Conservation (phyloP, 2,797 vertebrate genomes). For the Chaunax sp. region DNA sequence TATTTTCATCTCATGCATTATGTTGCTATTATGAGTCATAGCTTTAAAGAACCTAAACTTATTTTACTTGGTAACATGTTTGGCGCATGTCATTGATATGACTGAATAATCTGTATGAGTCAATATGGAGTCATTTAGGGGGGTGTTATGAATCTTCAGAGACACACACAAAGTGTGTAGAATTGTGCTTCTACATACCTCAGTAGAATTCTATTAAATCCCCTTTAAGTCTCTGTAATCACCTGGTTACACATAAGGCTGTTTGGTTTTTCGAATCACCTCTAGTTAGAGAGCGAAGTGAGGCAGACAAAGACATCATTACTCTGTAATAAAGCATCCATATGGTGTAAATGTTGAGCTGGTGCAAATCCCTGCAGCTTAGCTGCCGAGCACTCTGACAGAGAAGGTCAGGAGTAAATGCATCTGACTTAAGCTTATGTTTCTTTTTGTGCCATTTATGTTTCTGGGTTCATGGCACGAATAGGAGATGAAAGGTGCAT, state of each 20-base stretch:
- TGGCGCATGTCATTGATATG: slow-evolving; percentile 8
- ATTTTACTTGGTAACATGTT: neutral
- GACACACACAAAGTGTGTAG: slow-evolving; percentile 20
- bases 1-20: slow-evolving; percentile 1
- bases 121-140: slow-evolving; percentile 17
- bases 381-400: slow-evolving; percentile 86
- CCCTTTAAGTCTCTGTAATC: slow-evolving; percentile 86
- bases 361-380: slow-evolving; percentile 91
- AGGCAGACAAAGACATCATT: slow-evolving; percentile 83
- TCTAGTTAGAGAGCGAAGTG: slow-evolving; percentile 75
- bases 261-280: slow-evolving; percentile 87
- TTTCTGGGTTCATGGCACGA: slow-evolving; percentile 46
- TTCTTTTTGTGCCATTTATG: slow-evolving; percentile 69
- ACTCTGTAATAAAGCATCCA: slow-evolving; percentile 90
- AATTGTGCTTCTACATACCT: slow-evolving; percentile 68
- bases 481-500: slow-evolving; percentile 27
- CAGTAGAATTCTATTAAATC: slow-evolving; percentile 78
- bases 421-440: slow-evolving; percentile 88
- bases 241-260: slow-evolving; percentile 83
- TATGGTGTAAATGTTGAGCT: slow-evolving; percentile 93
- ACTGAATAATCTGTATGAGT: slow-evolving; percentile 14
- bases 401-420: slow-evolving; percentile 85
- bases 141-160: slow-evolving; percentile 21
- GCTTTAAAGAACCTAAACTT: neutral
- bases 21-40: neutral